phyloP scores from a whole-genome alignment of 2,113 vertebrate species.

The Dicaeum eximium region DNA sequence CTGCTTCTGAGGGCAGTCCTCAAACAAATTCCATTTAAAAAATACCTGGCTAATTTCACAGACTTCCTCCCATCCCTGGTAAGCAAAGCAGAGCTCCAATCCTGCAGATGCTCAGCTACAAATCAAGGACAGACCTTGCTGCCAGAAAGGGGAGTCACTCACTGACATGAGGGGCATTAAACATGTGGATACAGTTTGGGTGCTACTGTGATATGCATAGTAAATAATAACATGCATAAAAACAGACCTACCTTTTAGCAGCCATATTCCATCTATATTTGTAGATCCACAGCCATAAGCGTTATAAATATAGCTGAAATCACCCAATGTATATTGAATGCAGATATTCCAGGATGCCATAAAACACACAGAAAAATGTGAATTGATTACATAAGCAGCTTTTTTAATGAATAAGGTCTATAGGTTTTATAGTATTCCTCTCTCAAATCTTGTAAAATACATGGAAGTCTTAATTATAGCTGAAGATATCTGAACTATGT shows the following conservation, averaged over 20 bases:
- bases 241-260: constrained; percentile 5
- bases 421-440: constrained; percentile 17
- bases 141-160: background rate
- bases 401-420: constrained; percentile 54
- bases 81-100: background rate
- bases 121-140: background rate
- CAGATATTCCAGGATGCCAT: constrained; percentile 46
- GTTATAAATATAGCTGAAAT: constrained; percentile 4
- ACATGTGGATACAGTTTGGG: background rate
- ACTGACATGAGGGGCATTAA: background rate
- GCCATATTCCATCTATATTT: background rate
- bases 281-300: background rate
- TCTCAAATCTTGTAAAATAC: constrained; percentile 60
- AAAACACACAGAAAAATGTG: constrained; percentile 52
- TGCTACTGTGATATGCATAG: background rate
- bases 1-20: background rate
- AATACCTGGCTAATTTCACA: background rate
- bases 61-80: background rate
- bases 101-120: background rate
- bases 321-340: background rate
- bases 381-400: constrained; percentile 54
- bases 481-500: constrained; percentile 77
- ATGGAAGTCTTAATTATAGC: constrained; percentile 72
- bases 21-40: background rate
- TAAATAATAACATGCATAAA: background rate